Percentiles rank a stretch among this genome's conserved stretches.
Evolutionary conservation across 2,797 vertebrate genomes (phyloP).

Genomic region (Garrulus glandarius): DNA sequence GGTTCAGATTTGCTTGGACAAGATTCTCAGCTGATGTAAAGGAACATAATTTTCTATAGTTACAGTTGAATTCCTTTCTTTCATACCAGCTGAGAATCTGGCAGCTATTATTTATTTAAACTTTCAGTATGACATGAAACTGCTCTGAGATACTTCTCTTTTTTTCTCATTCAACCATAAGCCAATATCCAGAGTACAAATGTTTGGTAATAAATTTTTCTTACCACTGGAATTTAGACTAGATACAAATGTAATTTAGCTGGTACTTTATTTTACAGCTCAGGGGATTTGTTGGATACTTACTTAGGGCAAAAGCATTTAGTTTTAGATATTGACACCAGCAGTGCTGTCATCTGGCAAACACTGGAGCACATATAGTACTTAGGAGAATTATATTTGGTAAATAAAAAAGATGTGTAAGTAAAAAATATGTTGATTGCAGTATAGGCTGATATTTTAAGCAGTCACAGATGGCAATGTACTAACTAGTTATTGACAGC

Average conservation of each 20-base stretch:
- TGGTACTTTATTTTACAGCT: conserved; percentile 13
- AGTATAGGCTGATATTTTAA: conserved; percentile 77
- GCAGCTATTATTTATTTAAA: not conserved
- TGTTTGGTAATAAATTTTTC: conserved; percentile 41
- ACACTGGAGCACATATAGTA: not conserved
- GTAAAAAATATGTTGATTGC: conserved; percentile 68
- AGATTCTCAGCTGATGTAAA: conserved; percentile 1
- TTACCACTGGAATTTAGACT: not conserved
- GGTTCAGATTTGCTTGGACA: not conserved
- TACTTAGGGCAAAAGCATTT: not conserved
- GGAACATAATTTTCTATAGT: not conserved
- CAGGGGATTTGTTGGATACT: not conserved
- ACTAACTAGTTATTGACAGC: conserved; percentile 86
- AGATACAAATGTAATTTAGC: conserved; percentile 14
- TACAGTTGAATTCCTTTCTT: not conserved
- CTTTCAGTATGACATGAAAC: not conserved
- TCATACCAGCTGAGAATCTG: not conserved
- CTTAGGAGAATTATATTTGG: conserved; percentile 38
- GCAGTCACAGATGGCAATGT: conserved; percentile 81
- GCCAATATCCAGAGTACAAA: not conserved
- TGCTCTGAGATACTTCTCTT: not conserved
- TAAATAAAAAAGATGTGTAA: conserved; percentile 64
- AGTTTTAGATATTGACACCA: conserved; percentile 1
- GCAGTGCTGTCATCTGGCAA: conserved; percentile 16
- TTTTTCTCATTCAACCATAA: not conserved